Evolutionary conservation across 2,113 vertebrate species (phyloP).

Genomic region (Ageneiosus marmoratus): DNA sequence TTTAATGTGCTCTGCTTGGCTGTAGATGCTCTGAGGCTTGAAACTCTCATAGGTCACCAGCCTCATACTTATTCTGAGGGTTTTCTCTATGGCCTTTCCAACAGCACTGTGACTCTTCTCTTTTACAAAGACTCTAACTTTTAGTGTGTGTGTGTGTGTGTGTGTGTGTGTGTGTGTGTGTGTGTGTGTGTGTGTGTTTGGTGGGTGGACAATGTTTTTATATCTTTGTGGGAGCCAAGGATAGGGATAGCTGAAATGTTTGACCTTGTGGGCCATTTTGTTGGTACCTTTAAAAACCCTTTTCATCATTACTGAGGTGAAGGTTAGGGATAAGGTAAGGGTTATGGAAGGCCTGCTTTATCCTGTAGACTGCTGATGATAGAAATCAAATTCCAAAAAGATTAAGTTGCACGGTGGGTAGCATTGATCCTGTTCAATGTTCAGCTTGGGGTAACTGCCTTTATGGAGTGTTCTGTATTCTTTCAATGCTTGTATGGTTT

Average conservation of each 20-base stretch:
- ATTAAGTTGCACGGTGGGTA: not conserved
- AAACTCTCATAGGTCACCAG: conserved; percentile 64
- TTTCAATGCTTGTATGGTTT: not conserved
- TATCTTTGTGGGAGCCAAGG: no score
- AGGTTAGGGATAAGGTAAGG: no score
- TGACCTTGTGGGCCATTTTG: no score
- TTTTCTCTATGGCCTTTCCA: conserved; percentile 64
- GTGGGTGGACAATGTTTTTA: no score
- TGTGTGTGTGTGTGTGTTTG: not conserved
- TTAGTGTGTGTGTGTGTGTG: not conserved
- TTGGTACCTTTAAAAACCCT: no score
- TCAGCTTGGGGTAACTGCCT: not conserved
- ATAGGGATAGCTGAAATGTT: no score
- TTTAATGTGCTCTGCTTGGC: conserved; percentile 42
- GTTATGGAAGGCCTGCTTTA: not conserved
- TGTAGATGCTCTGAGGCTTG: conserved; percentile 56
- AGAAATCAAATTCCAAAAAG: not conserved
- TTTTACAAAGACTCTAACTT: conserved; percentile 16
- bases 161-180: not conserved
- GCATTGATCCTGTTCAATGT: not conserved
- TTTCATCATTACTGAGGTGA: no score
- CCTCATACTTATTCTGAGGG: conserved; percentile 58
- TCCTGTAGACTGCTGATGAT: not conserved
- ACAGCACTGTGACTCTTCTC: conserved; percentile 36
- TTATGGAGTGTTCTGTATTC: no score